Evolutionary conservation across 92 coral and sea anemone species (phyloP), one percentile per base, ranked within the genome.

Genomic region (Phymanthus crucifer): DNA sequence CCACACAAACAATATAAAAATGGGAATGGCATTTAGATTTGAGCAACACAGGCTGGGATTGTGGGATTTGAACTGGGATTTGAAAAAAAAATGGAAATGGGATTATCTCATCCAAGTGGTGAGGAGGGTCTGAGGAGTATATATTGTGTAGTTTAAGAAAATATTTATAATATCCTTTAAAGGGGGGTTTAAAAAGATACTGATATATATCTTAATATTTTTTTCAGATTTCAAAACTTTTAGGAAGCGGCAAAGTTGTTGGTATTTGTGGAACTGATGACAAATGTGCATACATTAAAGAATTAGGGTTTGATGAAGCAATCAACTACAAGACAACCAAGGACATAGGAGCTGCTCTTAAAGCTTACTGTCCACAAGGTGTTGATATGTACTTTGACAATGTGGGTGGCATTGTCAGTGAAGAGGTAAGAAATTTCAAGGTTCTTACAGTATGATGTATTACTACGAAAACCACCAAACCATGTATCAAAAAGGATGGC

Each of bases 181-280:
- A 8, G 47, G 9, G 48, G 48, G 48, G 26, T 23, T 54, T 19
- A 54, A 54, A 54, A 43, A 8, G 14, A n/a, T n/a, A n/a, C n/a
- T 43, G 48, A 43, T 14, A 43, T 38, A 10, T 21, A 24, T n/a
- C 3, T 21, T 21, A 14, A 54, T 4, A 54, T 23, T 17, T 4
- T 61, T 71, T 75, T 40, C 71, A 94, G 98, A 89, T 94, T 76
- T 93, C 98, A 19, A 94, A 87, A 77, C 87, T 94, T 32, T 85
- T 86, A 43, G 98, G 95, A 7, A 86, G 96, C 84, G 95, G 96
- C 26, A 76, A 67, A 76, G 90, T 94, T 13, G 77, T 94, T 68
- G 98, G 98, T 6, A 91, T 89, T 46, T 94, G 98, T 94, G 98
- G 98, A 2, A 79, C 95, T 75, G 98, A 91, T 72, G 97, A 94